Base-by-base conservation (phyloP, 2,888 invertebrate genomes). In the Marasmarcha lunaedactyla region DNA sequence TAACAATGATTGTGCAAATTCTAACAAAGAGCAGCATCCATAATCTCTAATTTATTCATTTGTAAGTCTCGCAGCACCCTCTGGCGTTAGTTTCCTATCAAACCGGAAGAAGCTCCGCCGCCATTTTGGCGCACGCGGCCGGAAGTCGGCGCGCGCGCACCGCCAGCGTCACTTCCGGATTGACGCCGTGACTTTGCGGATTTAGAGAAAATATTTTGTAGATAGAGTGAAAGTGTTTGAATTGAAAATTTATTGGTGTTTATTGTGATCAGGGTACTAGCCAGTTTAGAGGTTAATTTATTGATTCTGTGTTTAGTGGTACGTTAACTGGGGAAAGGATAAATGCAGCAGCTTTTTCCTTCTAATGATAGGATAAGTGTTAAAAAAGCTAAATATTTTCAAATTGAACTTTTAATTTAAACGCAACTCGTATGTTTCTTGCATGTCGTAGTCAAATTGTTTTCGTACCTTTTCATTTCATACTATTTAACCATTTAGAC, bases 101-200 rank as follows among this genome's bases (percentile, higher is more conserved):
- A 47, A 46, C 57, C 70, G 79, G 81, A 81, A 79, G 66, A 53
- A 47, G 55, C 56, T 64, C 20, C 52, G 79, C 78, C 76, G 83
- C 81, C 83, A 83, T 84, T 79, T 84, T 81, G 79, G 63, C 63
- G 67, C 77, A 79, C 79, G 79, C 71, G 78, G 69, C 78, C 65
- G 78, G 79, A 79, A 73, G 68, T 50, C 47, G 59, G 56, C 79
- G 78, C 81, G 73, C 79, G 78, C 79, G 78, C 78, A 77, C 47
- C 59, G 56, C 64, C 65, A 57, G 57, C 57, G 71, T 71, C 69
- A 71, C 68, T 68, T 78, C 81, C 79, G 67, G 42, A 58, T 59
- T 50, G 49, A 58, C 62, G 58, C 58, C 59, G 60, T 66, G 64
- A 68, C 61, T 63, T 61, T 56, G 62, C 63, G 50, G 57, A 61